These are phyloP conservation scores for Timandra comae DNA, from an alignment of 2,888 invertebrate genomes.

Conservation along the genomic window DNA sequence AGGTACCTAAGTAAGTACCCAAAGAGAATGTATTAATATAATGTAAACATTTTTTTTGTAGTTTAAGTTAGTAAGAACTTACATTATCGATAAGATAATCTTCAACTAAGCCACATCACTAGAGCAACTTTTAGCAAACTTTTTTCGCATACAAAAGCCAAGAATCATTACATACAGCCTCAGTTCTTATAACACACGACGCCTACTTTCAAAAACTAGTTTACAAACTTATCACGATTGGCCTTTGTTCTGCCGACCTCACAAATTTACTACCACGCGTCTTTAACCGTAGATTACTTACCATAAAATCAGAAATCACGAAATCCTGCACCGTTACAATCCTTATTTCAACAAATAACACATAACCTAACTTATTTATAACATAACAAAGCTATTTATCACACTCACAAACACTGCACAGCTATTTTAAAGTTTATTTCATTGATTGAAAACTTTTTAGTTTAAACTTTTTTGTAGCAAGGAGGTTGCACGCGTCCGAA, in stretches of 20 bases:
- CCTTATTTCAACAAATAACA: too few species aligned
- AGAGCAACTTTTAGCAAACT: constrained; percentile 30
- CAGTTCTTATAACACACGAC: constrained; percentile 32
- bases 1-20: too few species aligned
- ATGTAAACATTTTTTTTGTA: too few species aligned
- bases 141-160: constrained; percentile 36
- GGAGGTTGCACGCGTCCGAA: constrained; percentile 32
- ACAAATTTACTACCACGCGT: constrained; percentile 12
- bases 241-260: constrained; percentile 44
- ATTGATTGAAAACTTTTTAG: constrained; percentile 1
- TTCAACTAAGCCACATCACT: constrained; percentile 11
- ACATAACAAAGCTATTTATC: too few species aligned
- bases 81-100: too few species aligned
- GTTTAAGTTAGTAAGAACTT: too few species aligned
- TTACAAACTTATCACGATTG: constrained; percentile 26
- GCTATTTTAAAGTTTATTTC: too few species aligned
- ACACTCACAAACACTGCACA: too few species aligned
- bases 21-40: too few species aligned
- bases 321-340: constrained; percentile 50
- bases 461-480: constrained; percentile 20
- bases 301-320: constrained; percentile 43
- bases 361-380: too few species aligned
- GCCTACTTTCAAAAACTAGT: constrained; percentile 54
- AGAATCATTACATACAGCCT: constrained; percentile 39
- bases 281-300: constrained; percentile 28